phyloP scores from a whole-genome alignment of 2,797 vertebrate genomes.

The Myoxocephalus aenaeus region DNA sequence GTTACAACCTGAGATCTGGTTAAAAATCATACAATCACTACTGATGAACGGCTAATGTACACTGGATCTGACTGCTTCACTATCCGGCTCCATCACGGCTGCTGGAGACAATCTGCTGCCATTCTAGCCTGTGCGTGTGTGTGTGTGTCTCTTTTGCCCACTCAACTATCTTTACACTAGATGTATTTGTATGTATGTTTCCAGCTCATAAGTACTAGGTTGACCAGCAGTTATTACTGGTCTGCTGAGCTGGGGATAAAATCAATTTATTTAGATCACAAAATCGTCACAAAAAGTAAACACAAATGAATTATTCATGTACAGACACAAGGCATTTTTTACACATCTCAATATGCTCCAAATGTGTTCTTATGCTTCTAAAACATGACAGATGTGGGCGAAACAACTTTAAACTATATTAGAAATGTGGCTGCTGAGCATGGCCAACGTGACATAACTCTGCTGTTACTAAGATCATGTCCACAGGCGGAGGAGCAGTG shows the following conservation, averaged over 20 bases:
- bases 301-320: background rate
- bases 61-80: background rate
- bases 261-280: background rate
- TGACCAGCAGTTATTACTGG: background rate
- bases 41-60: background rate
- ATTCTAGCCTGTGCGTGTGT: background rate
- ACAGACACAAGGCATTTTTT: background rate
- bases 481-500: background rate
- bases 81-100: background rate
- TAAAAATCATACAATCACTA: constrained; percentile 1
- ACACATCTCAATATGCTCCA: background rate
- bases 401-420: background rate
- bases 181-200: background rate
- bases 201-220: background rate
- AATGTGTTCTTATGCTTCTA: background rate
- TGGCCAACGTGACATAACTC: background rate
- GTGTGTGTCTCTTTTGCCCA: background rate
- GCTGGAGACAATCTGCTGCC: background rate
- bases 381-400: background rate
- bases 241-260: background rate
- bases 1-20: background rate
- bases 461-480: constrained; percentile 2
- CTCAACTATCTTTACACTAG: background rate
- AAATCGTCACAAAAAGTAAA: background rate
- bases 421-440: background rate